phyloP scores from a whole-genome alignment of 2,113 vertebrate species.

The Rhea pennata region DNA sequence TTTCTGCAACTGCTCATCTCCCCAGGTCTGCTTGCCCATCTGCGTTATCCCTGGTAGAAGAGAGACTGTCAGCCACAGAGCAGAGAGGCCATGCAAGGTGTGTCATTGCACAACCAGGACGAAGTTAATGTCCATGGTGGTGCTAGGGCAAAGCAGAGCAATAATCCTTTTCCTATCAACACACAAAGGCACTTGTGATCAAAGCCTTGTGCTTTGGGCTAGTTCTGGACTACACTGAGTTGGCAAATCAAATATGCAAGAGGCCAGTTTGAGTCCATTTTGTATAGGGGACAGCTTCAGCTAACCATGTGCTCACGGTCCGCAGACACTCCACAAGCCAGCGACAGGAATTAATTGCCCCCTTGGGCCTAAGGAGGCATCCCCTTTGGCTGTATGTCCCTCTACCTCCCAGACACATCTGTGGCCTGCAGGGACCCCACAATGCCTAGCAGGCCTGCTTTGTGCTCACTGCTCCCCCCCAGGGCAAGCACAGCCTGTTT shows the following conservation, averaged over 20 bases:
- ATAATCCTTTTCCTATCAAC: neutral
- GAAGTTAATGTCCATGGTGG: neutral
- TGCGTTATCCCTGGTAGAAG: neutral
- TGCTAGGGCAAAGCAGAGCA: neutral
- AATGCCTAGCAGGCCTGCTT: neutral
- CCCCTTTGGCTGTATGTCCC: neutral
- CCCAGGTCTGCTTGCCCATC: neutral
- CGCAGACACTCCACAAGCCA: neutral
- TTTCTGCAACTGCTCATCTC: neutral
- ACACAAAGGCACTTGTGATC: neutral
- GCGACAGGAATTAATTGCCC: neutral
- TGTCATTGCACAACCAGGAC: neutral
- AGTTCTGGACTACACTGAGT: neutral
- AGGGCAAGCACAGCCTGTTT: neutral
- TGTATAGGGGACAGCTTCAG: neutral
- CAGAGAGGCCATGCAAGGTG: neutral
- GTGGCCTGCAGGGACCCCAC: rapidly evolving
- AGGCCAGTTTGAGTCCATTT: neutral
- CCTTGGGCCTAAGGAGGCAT: too few relatives aligned
- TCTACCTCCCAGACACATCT: neutral
- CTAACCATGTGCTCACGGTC: rapidly evolving
- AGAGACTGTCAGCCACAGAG: neutral
- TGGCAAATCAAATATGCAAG: neutral
- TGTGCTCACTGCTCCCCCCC: neutral
- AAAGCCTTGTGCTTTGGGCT: neutral